Evolutionary conservation across 2,888 invertebrate species (phyloP).

Genomic region (Ophonus ardosiacus): DNA sequence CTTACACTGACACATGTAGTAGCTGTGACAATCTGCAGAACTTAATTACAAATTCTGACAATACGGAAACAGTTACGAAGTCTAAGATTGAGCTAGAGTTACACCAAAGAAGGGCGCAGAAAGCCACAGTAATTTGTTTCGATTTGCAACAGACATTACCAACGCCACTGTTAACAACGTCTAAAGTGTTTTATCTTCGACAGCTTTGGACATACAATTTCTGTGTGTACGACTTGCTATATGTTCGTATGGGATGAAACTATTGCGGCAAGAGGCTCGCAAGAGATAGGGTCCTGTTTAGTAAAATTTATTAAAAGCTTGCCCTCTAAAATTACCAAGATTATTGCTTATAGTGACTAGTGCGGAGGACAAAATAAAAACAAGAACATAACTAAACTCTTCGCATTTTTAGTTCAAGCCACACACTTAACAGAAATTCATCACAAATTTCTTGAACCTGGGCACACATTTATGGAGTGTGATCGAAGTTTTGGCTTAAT

Average conservation of each 20-base stretch:
- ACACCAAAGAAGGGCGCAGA: slow-evolving; percentile 60
- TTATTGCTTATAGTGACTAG: too few species aligned
- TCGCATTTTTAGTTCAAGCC: too few species aligned
- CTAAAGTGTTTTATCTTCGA: slow-evolving; percentile 13
- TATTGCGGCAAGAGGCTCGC: too few species aligned
- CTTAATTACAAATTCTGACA: slow-evolving; percentile 54
- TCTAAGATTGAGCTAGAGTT: slow-evolving; percentile 43
- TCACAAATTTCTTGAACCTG: too few species aligned
- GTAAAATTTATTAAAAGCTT: too few species aligned
- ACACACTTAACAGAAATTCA: too few species aligned
- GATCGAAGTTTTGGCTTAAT: too few species aligned
- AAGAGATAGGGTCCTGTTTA: too few species aligned
- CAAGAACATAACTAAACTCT: too few species aligned
- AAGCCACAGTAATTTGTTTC: slow-evolving; percentile 27
- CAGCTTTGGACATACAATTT: slow-evolving; percentile 64
- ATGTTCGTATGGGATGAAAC: slow-evolving; percentile 67
- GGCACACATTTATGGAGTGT: too few species aligned
- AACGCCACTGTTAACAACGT: not conserved
- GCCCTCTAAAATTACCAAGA: too few species aligned
- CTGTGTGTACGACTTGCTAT: slow-evolving; percentile 5
- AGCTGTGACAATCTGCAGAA: slow-evolving; percentile 48
- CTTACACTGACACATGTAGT: slow-evolving; percentile 59
- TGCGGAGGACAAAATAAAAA: too few species aligned
- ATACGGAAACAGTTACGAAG: slow-evolving; percentile 39
- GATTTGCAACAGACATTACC: slow-evolving; percentile 2